Evolutionary conservation across 2,113 vertebrate genomes (phyloP).

Genomic region (Ailuropoda melanoleuca): DNA sequence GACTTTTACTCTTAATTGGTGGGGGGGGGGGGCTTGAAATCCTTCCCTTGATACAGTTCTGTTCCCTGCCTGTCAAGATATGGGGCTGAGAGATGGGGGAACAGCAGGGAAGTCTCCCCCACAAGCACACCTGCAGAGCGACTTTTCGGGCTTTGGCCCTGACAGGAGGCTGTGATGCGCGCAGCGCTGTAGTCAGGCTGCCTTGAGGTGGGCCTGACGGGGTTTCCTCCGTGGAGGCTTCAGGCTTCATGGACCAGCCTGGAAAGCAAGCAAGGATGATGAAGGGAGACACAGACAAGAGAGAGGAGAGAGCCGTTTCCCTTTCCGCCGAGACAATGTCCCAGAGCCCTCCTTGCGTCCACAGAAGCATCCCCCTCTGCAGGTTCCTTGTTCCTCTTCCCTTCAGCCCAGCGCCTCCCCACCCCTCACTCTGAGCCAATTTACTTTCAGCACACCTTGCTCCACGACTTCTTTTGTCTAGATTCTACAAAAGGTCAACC

Average conservation of each 20-base stretch:
- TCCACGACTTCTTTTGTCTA: conserved; percentile 40
- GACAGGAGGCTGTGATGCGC: neutral
- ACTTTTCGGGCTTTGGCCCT: neutral
- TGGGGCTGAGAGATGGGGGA: rapidly evolving
- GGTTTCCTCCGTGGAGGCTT: neutral
- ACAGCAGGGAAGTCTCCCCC: too few relatives aligned
- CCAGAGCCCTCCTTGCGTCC: neutral
- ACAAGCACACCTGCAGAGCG: neutral
- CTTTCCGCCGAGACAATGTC: neutral
- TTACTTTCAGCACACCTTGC: neutral
- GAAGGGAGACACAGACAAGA: neutral
- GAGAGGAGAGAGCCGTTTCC: neutral
- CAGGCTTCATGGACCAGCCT: neutral
- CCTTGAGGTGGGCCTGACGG: neutral
- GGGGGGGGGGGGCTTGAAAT: rapidly evolving
- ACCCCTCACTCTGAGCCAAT: neutral
- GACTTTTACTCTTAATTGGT: neutral
- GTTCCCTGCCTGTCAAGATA: neutral
- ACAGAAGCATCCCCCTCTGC: neutral
- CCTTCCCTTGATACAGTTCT: neutral
- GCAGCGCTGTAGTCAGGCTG: neutral
- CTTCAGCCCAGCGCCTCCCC: neutral
- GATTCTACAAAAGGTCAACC: conserved; percentile 48
- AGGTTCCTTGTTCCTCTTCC: neutral
- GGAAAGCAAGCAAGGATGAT: neutral